Evolutionary conservation across 2,888 invertebrate species (phyloP), one percentile per base, ranked within the genome.

Genomic region (Pyrrhopygopsis socrates): DNA sequence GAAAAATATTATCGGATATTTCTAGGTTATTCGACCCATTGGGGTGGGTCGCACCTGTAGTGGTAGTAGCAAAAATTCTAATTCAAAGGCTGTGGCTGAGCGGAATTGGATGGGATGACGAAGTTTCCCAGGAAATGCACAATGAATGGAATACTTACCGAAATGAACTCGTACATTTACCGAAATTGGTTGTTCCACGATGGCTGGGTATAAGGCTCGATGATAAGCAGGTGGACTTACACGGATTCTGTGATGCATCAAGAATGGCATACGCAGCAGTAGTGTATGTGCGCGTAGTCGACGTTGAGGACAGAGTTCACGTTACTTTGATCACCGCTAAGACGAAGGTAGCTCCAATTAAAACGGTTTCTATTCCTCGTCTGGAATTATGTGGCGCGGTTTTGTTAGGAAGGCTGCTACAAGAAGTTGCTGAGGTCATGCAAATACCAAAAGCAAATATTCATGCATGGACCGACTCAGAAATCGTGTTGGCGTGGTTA

Each of bases 1-100:
- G 95, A 82, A 89, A 68, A 45, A 81, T 95, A 22, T 83, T 95
- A n/a, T 94, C 94, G 0, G 94, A 95, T 34, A 92, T 95, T 9
- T 60, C 93, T 38, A 11, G 45, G 15, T 15, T 45, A 34, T 34
- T 34, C 34, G 34, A 34, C 34, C 34, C 11, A 11, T 34, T 95
- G 1, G 95, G 95, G 0, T 1, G 95, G 95, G 0, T 95, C 6
- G 45, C 45, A 45, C 45, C 45, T 3, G 45, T 45, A 4, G 45
- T 45, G 15, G 15, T 45, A 45, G 13, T 45, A 45, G 45, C 45
- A 45, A 45, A 45, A 6, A 45, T 45, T 15, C 6, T 18, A 3
- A 45, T 45, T 45, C 45, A 45, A 45, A 45, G 18, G 45, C 45
- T 45, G 15, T 45, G 45, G 15, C 6, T 45, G 45, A 45, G 45